Evolutionary conservation across 2,888 invertebrate species (phyloP), one percentile per base, ranked within the genome.

Genomic region (Augochlorella aurata): DNA sequence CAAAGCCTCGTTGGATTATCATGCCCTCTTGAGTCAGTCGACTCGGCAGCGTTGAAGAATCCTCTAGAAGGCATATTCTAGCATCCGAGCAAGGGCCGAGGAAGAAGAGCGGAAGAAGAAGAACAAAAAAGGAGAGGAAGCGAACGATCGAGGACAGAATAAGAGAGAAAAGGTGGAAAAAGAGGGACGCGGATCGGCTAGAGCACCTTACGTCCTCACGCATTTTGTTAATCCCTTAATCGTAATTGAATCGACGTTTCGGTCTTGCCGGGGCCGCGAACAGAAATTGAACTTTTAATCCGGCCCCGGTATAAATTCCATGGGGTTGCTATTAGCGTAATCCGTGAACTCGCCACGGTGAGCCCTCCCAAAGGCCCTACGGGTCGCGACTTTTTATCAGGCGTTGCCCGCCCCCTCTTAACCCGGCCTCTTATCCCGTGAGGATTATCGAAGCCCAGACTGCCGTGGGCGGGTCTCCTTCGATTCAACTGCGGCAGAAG

Each of bases 281-380:
- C 72, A 80, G 85, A 85, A 85, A 87, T 87, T 77, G 87, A 85
- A 82, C 84, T 85, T 88, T 85, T 83, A 85, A 86, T 81, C 82
- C 79, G 45, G 61, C 75, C 12, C 72, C n/a, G 66, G 76, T 83
- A 84, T 73, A 81, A 84, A 84, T 84, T 84, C 73, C 69, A 82
- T 16, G 77, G 75, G 68, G 74, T 83, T 84, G 77, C 85, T 88
- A 88, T 88, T 88, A 86, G 81, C 87, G 81, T 88, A 88, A 87
- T 87, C 86, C 86, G 65, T 63, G 82, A 82, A 86, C 81, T 77
- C 79, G 77, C 77, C 74, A 69, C 67, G 76, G 47, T 52, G 73
- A 75, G 54, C 50, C 74, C 47, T 54, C 12, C 21, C 52, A 68
- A 78, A 74, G 69, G 66, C 54, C 38, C 66, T 49, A 1, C 47